phyloP scores from a whole-genome alignment of 1,140 invertebrate genomes.

The Lucilia cuprina region DNA sequence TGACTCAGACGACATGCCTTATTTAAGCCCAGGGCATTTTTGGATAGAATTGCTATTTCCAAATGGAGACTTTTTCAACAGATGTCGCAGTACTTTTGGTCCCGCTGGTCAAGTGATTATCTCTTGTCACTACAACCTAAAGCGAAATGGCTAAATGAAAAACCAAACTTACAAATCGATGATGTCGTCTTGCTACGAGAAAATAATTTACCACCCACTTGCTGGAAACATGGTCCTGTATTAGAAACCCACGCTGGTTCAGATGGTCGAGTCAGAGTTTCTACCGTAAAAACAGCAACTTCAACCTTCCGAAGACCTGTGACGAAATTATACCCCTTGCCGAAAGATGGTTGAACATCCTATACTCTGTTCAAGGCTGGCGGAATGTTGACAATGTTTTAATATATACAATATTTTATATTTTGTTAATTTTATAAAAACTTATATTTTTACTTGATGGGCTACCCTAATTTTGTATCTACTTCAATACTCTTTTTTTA shows the following conservation, averaged over 20 bases:
- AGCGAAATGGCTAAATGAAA: not conserved
- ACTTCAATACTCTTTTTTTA: too few relatives aligned
- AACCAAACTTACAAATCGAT: not conserved
- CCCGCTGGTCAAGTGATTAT: not conserved
- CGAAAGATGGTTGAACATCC: not conserved
- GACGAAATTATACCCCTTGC: not conserved
- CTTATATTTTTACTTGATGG: too few relatives aligned
- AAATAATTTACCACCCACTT: not conserved
- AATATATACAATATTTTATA: too few relatives aligned
- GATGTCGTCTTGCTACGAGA: not conserved
- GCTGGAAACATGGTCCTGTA: not conserved
- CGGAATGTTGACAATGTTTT: not conserved
- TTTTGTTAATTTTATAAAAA: too few relatives aligned
- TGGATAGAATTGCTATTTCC: not conserved
- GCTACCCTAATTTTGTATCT: too few relatives aligned
- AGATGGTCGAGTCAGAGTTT: slow-evolving; percentile 47
- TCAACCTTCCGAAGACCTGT: slow-evolving; percentile 11
- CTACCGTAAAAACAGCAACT: slow-evolving; percentile 18
- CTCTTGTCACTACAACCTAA: not conserved
- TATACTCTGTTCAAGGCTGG: not conserved
- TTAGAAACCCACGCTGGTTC: slow-evolving; percentile 46
- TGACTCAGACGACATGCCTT: too few relatives aligned
- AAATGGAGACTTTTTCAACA: not conserved
- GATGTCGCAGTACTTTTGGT: not conserved
- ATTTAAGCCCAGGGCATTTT: not conserved